Conservation (phyloP, 2,888 invertebrate genomes). For the Mycogona germanica region DNA sequence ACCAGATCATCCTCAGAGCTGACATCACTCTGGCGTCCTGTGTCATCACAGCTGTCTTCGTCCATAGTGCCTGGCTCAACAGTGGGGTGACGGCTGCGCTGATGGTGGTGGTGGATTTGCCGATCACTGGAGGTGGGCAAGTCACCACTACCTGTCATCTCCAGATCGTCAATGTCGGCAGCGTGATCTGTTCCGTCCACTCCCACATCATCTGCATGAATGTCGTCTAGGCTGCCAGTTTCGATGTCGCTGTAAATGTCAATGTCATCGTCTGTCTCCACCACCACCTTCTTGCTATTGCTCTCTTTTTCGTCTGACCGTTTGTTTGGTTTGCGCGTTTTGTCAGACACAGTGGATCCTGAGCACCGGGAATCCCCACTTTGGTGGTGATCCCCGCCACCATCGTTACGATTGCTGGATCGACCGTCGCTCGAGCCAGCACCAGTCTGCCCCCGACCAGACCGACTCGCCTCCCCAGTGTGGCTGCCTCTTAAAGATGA, state of each 20-base stretch:
- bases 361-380: not conserved
- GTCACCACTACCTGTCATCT: slow-evolving; percentile 12
- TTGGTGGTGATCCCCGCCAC: not conserved
- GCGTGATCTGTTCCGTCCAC: slow-evolving; percentile 32
- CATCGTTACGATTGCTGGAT: slow-evolving; percentile 22
- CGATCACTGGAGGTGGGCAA: not conserved
- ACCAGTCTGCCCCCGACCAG: slow-evolving; percentile 3
- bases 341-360: slow-evolving; percentile 2
- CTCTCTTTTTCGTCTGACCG: no score
- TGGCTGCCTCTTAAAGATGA: not conserved
- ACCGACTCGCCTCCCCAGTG: not conserved
- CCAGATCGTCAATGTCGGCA: slow-evolving; percentile 25
- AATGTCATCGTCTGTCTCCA: slow-evolving; percentile 40
- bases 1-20: slow-evolving; percentile 24
- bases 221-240: slow-evolving; percentile 29
- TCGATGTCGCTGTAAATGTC: slow-evolving; percentile 52
- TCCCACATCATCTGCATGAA: slow-evolving; percentile 28
- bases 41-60: slow-evolving; percentile 5
- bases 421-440: slow-evolving; percentile 21
- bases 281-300: no score
- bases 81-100: not conserved
- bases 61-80: not conserved
- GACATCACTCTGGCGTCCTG: slow-evolving; percentile 21
- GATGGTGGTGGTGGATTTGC: not conserved
- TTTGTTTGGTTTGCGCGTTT: slow-evolving; percentile 20